These are phyloP conservation scores for Himalopsyche tibetana DNA, from an alignment of 2,888 invertebrate species.

Conservation along the genomic window DNA sequence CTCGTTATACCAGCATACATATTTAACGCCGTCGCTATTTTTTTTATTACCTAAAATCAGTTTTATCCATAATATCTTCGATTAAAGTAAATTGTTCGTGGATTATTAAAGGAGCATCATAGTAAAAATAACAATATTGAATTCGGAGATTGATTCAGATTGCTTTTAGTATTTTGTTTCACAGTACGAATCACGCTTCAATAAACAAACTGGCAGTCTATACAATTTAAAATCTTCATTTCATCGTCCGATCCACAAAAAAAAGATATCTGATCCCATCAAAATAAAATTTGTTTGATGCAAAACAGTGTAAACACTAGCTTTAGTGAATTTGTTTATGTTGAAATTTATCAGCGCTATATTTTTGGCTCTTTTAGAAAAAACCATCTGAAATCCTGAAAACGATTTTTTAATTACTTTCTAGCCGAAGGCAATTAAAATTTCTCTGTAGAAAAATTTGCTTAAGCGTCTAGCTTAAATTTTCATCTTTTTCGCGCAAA, in stretches of 20 bases:
- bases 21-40: too few relatives aligned
- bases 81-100: too few relatives aligned
- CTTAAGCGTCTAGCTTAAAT: slow-evolving; percentile 12
- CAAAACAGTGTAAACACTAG: slow-evolving; percentile 46
- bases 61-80: too few relatives aligned
- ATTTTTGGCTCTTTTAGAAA: slow-evolving; percentile 49
- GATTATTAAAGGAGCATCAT: too few relatives aligned
- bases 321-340: slow-evolving; percentile 2
- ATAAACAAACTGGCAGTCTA: slow-evolving; percentile 8
- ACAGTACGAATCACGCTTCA: background rate
- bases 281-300: slow-evolving; percentile 53
- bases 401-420: slow-evolving; percentile 64
- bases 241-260: background rate
- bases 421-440: slow-evolving; percentile 61
- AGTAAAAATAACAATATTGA: too few relatives aligned
- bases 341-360: slow-evolving; percentile 11
- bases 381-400: slow-evolving; percentile 55
- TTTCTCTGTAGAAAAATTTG: slow-evolving; percentile 54
- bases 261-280: slow-evolving; percentile 50
- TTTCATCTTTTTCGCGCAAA: background rate
- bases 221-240: slow-evolving; percentile 37
- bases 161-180: background rate
- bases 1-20: too few relatives aligned
- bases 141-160: background rate
- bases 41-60: too few relatives aligned